phyloP scores from a whole-genome alignment of 2,797 vertebrate genomes.

The Petrocephalus schoutedeni region DNA sequence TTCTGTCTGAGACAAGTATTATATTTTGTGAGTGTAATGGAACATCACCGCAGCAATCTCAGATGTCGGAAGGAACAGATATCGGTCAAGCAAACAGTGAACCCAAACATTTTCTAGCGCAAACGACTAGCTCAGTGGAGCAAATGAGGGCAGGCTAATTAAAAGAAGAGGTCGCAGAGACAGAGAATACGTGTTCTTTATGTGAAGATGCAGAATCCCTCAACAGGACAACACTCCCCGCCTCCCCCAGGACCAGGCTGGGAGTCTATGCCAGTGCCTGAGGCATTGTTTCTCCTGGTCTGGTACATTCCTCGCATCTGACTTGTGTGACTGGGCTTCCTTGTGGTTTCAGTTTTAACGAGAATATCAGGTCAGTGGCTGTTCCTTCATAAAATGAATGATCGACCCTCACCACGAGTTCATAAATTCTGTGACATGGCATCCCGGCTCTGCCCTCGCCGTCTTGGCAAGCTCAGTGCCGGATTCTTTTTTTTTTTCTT shows the following conservation, averaged over 20 bases:
- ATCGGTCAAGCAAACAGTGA: neutral
- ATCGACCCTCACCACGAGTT: neutral
- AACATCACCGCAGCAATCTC: neutral
- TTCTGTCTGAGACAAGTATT: conserved; percentile 1
- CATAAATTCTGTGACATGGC: neutral
- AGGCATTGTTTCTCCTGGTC: neutral
- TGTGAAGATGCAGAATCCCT: neutral
- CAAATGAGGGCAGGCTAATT: neutral
- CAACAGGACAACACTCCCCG: neutral
- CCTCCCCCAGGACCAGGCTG: neutral
- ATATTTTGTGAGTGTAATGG: conserved; percentile 1
- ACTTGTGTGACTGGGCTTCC: neutral
- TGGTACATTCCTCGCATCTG: neutral
- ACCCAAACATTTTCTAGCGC: neutral
- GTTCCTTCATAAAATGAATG: neutral
- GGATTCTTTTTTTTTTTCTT: neutral
- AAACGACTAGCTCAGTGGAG: neutral
- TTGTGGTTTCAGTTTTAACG: neutral
- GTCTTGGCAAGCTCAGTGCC: neutral
- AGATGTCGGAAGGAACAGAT: neutral
- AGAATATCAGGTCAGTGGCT: neutral
- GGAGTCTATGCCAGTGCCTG: neutral
- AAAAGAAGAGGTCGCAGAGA: neutral
- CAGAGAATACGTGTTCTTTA: neutral
- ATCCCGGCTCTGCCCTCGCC: neutral